Evolutionary conservation across 2,888 invertebrate species (phyloP).

Genomic region (Clistopyga incitator): DNA sequence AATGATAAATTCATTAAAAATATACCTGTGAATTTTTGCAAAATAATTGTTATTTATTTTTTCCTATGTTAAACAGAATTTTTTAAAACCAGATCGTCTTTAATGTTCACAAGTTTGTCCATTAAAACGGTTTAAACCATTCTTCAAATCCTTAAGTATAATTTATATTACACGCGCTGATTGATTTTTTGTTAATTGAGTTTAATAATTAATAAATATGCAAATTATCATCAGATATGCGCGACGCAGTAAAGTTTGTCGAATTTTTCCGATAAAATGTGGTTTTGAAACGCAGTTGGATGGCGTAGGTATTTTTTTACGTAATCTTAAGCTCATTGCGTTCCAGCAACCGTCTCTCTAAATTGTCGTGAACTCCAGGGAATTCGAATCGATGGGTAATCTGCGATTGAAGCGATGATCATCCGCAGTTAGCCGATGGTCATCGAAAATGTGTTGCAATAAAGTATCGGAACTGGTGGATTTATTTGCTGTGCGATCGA

Average conservation of each 20-base stretch:
- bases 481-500: neutral
- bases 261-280: neutral
- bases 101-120: too few species aligned
- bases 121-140: too few species aligned
- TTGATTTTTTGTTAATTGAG: too few species aligned
- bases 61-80: too few species aligned
- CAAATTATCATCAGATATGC: neutral
- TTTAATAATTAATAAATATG: neutral
- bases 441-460: slow-evolving; percentile 29
- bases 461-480: neutral
- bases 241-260: too few species aligned
- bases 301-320: neutral
- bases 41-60: too few species aligned
- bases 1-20: too few species aligned
- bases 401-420: neutral
- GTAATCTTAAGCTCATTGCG: slow-evolving; percentile 16
- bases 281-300: neutral
- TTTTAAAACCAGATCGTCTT: too few species aligned
- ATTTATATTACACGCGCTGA: too few species aligned
- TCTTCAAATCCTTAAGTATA: too few species aligned
- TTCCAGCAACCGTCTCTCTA: neutral
- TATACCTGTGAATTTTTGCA: too few species aligned
- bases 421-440: slow-evolving; percentile 9
- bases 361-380: slow-evolving; percentile 14
- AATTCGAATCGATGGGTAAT: slow-evolving; percentile 22